Conservation (phyloP, 2,113 vertebrate genomes). For the Tor tambroides region DNA sequence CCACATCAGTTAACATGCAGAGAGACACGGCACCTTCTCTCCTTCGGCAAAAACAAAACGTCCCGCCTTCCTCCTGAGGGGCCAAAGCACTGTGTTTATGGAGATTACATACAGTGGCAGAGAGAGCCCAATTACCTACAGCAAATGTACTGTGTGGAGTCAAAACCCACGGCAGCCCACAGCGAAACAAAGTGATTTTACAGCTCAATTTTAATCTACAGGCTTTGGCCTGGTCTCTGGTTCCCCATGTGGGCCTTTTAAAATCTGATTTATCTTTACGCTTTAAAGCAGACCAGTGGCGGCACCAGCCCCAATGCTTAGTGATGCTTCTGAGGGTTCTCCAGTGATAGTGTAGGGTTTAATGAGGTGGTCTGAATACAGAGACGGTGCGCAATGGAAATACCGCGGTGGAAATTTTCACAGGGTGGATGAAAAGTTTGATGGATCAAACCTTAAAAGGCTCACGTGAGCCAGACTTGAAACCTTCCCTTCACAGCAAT, state of each 20-base stretch:
- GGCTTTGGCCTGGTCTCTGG: slow-evolving; percentile 66
- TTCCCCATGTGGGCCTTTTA: slow-evolving; percentile 69
- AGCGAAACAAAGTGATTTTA: slow-evolving; percentile 76
- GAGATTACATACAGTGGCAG: slow-evolving; percentile 63
- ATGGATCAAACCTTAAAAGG: background rate
- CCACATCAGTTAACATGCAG: slow-evolving; percentile 66
- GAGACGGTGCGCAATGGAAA: background rate
- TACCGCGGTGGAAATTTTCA: background rate
- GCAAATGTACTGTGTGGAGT: slow-evolving; percentile 56
- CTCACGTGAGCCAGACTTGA: background rate
- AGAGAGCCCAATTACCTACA: slow-evolving; percentile 71
- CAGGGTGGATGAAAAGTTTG: slow-evolving; percentile 1
- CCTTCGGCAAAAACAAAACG: slow-evolving; percentile 42
- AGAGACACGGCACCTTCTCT: slow-evolving; percentile 54
- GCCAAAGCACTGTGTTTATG: slow-evolving; percentile 58
- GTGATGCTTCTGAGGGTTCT: slow-evolving; percentile 35
- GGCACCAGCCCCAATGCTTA: slow-evolving; percentile 52
- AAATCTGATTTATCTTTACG: slow-evolving; percentile 72
- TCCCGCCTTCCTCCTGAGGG: slow-evolving; percentile 26
- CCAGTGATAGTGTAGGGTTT: background rate
- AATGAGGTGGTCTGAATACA: slow-evolving; percentile 31
- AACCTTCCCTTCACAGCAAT: background rate
- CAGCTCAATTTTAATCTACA: slow-evolving; percentile 68
- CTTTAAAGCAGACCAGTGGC: slow-evolving; percentile 62
- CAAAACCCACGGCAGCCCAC: slow-evolving; percentile 57